These are phyloP conservation scores for Bergia puertoricense DNA, from an alignment of 92 coral and sea anemone genomes.

Conservation along the genomic window DNA sequence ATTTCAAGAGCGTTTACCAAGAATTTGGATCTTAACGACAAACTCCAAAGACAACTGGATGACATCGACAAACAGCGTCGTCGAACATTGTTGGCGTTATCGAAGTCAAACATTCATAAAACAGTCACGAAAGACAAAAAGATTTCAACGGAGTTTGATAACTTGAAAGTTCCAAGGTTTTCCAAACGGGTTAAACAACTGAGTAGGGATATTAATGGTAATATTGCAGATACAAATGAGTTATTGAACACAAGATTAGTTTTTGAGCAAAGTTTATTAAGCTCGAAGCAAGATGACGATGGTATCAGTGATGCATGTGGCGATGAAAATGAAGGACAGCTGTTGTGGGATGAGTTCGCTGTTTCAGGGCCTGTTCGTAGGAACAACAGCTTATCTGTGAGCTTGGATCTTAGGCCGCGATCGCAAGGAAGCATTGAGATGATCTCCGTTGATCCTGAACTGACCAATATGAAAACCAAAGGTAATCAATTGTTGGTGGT, in stretches of 20 bases:
- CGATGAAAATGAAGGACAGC: not conserved
- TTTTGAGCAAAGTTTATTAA: not conserved
- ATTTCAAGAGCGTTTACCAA: constrained; percentile 23
- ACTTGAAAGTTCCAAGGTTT: not conserved
- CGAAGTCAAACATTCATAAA: not conserved
- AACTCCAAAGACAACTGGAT: not conserved
- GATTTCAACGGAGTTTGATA: not conserved
- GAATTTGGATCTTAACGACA: not conserved
- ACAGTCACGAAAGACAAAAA: constrained; percentile 3
- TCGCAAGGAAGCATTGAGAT: not conserved
- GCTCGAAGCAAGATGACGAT: not conserved
- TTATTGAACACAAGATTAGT: not conserved
- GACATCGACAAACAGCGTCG: not conserved
- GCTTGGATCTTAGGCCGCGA: not conserved
- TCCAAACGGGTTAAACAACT: not conserved
- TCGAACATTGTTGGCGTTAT: not conserved
- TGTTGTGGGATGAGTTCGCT: not conserved
- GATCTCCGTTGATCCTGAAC: not conserved
- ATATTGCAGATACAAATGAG: not conserved
- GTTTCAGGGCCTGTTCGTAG: not conserved
- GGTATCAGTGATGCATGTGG: not conserved
- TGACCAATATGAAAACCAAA: not conserved
- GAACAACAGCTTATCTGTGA: not conserved
- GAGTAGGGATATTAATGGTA: not conserved
- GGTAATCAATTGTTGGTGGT: too few relatives aligned